Conservation (phyloP, 1,140 invertebrate species). For the Calephelis virginiensis region DNA sequence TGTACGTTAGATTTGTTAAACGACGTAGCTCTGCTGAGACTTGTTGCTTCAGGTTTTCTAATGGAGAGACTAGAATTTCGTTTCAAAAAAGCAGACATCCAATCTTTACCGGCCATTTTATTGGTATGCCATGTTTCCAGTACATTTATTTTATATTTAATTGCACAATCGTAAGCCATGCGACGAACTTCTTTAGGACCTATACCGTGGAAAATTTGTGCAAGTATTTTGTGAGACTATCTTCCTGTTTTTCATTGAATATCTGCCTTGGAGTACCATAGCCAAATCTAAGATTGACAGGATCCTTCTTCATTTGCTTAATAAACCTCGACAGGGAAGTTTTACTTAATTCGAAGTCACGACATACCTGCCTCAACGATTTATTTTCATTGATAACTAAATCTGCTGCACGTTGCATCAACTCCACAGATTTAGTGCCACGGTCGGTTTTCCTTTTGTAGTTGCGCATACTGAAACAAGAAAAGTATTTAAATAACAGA, state of each 20-base stretch:
- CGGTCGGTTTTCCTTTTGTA: conserved; percentile 22
- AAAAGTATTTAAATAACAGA: conserved; percentile 10
- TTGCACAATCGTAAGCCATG: conserved; percentile 26
- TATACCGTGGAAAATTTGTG: conserved; percentile 28
- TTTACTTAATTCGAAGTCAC: conserved; percentile 24
- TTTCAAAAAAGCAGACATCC: conserved; percentile 22
- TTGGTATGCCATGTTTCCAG: conserved; percentile 18
- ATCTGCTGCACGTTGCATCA: conserved; percentile 20
- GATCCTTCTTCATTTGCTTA: conserved; percentile 16
- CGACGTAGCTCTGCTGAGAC: conserved; percentile 21
- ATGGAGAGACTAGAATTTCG: conserved; percentile 17
- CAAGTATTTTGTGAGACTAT: conserved; percentile 19
- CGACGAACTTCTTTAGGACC: conserved; percentile 25
- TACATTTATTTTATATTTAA: conserved; percentile 26
- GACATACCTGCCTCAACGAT: conserved; percentile 19
- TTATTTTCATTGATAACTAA: conserved; percentile 25
- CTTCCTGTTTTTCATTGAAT: conserved; percentile 22
- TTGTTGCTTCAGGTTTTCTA: conserved; percentile 25
- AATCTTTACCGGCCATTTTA: conserved; percentile 24
- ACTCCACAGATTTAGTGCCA: conserved; percentile 19
- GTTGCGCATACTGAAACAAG: conserved; percentile 21
- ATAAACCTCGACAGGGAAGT: conserved; percentile 20
- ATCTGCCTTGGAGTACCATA: conserved; percentile 24
- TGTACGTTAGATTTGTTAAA: conserved; percentile 22
- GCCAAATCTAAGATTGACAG: conserved; percentile 19